Evolutionary conservation across 2,888 invertebrate genomes (phyloP).

Genomic region (Molanna angustata): DNA sequence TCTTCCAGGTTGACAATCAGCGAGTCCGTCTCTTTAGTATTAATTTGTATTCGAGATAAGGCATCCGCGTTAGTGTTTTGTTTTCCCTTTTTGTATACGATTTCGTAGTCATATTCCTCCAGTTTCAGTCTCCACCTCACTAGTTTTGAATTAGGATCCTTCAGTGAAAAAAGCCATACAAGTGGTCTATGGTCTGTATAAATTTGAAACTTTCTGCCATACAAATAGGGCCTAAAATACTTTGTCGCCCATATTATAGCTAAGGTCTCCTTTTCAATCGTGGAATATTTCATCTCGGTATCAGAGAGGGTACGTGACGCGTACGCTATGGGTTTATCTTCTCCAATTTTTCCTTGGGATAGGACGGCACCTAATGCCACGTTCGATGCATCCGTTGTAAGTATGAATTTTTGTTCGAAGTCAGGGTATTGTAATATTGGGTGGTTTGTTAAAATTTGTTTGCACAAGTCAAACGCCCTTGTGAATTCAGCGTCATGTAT

Average conservation of each 20-base stretch:
- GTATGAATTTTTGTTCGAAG: neutral
- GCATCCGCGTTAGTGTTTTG: neutral
- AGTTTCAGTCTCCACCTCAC: neutral
- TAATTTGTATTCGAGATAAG: neutral
- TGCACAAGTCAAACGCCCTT: neutral
- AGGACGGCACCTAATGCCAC: neutral
- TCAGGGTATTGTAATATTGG: conserved; percentile 5
- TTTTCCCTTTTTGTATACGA: conserved; percentile 3
- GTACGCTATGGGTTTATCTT: neutral
- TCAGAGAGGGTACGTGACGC: neutral
- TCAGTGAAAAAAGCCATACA: neutral
- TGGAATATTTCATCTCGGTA: neutral
- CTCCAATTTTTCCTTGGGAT: neutral
- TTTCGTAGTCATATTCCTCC: neutral
- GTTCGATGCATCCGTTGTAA: neutral
- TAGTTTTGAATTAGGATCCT: conserved; percentile 1
- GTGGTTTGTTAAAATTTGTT: neutral
- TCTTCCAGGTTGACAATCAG: neutral
- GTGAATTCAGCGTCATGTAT: too few relatives aligned
- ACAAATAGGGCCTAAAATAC: neutral
- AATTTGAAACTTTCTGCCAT: neutral
- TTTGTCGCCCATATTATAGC: neutral
- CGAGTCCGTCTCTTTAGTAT: neutral
- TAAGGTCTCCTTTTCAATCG: neutral
- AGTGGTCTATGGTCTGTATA: neutral